phyloP scores from a whole-genome alignment of 1,140 invertebrate genomes.

The Lordiphosa clarofinis region DNA sequence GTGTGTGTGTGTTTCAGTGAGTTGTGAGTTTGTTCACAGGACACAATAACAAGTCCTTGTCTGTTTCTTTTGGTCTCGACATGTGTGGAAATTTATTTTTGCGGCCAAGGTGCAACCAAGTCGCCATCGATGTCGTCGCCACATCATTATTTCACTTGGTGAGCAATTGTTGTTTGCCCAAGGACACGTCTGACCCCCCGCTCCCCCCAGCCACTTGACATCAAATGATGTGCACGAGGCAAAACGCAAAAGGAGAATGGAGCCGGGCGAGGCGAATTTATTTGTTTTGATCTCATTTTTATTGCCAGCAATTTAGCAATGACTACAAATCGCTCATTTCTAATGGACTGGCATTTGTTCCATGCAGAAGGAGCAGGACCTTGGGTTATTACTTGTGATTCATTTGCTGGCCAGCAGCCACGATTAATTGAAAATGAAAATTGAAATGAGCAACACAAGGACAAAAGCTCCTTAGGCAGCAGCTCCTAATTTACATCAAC shows the following conservation, averaged over 20 bases:
- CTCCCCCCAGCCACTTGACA: background rate
- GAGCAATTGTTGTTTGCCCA: constrained; percentile 49
- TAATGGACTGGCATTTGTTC: constrained; percentile 52
- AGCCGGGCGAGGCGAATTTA: constrained; percentile 28
- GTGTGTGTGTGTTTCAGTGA: no score
- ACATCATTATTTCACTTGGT: constrained; percentile 55
- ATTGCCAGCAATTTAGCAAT: constrained; percentile 53
- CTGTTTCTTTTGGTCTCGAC: background rate
- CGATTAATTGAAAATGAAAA: constrained; percentile 47
- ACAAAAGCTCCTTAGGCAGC: no score
- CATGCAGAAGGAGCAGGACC: constrained; percentile 16
- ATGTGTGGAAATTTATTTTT: constrained; percentile 37
- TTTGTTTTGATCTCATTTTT: constrained; percentile 54
- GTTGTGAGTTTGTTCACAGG: background rate
- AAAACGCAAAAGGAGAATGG: constrained; percentile 3
- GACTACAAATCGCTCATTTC: constrained; percentile 60
- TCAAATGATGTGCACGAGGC: constrained; percentile 16
- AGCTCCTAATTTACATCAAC: no score
- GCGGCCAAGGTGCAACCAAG: constrained; percentile 44
- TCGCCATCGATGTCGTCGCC: constrained; percentile 44
- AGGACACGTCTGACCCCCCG: constrained; percentile 22
- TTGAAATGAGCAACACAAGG: constrained; percentile 20
- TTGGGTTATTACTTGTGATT: constrained; percentile 34
- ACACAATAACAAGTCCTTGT: constrained; percentile 8
- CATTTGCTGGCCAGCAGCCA: constrained; percentile 7